Percentiles rank a stretch among this genome's conserved stretches.
Conservation (phyloP, 2,888 invertebrate species). For the Nematopogon swammerdamellus region DNA sequence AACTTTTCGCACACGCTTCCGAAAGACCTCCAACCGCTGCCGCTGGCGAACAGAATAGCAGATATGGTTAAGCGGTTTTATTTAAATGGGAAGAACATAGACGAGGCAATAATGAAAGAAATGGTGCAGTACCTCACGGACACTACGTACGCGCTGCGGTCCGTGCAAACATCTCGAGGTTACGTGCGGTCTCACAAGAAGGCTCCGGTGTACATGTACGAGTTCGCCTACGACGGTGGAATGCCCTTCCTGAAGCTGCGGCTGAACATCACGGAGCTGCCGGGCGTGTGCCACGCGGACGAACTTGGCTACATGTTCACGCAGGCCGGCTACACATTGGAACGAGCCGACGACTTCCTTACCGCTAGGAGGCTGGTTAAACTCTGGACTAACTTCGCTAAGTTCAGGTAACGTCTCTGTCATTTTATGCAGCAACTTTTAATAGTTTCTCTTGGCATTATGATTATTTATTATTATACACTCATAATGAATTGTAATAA, state of each 20-base stretch:
- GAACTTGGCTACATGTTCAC: slow-evolving; percentile 42
- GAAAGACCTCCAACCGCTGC: neutral
- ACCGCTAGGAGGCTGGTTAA: slow-evolving; percentile 2
- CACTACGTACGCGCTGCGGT: neutral
- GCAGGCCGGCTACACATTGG: neutral
- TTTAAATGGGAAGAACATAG: neutral
- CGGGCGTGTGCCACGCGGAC: slow-evolving; percentile 39
- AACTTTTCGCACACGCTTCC: slow-evolving; percentile 1
- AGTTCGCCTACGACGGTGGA: slow-evolving; percentile 34
- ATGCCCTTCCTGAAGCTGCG: slow-evolving; percentile 27
- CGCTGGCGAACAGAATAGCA: neutral
- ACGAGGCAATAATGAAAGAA: neutral
- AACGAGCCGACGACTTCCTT: neutral
- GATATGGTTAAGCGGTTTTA: slow-evolving; percentile 3
- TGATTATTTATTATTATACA: no score
- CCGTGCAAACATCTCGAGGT: neutral
- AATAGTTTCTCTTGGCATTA: neutral
- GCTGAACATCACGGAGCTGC: neutral
- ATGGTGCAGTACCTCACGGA: neutral
- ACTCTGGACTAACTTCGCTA: slow-evolving; percentile 25
- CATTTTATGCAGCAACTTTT: neutral
- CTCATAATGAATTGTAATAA: no score
- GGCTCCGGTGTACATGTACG: slow-evolving; percentile 31
- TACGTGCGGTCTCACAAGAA: slow-evolving; percentile 1
- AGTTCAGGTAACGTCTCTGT: slow-evolving; percentile 39